Conservation (phyloP, 2,888 invertebrate species). For the Philereme transversata region DNA sequence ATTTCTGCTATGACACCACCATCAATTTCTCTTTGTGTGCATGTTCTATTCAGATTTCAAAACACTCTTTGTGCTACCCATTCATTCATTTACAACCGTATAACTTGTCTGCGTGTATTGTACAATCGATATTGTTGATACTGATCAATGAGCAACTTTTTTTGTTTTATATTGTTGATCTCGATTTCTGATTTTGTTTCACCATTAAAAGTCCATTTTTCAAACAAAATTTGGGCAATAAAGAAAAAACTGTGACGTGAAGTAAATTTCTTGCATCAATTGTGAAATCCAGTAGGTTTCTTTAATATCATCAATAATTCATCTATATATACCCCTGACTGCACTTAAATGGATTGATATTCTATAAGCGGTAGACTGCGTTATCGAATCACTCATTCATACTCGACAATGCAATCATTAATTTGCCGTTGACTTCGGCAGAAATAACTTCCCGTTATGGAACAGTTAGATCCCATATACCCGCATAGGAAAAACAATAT, state of each 20-base stretch:
- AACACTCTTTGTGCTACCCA: neutral
- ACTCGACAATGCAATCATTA: slow-evolving; percentile 34
- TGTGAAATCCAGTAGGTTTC: too few species aligned
- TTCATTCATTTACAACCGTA: slow-evolving; percentile 3
- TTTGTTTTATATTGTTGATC: too few species aligned
- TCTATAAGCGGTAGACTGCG: slow-evolving; percentile 20
- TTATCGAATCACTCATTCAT: slow-evolving; percentile 36
- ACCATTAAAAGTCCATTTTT: too few species aligned
- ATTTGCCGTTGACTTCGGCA: slow-evolving; percentile 27
- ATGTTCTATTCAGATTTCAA: slow-evolving; percentile 8
- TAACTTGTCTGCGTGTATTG: neutral
- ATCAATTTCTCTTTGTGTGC: slow-evolving; percentile 6
- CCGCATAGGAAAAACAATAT: too few species aligned
- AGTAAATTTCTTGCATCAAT: too few species aligned
- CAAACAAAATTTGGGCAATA: too few species aligned
- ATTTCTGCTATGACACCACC: slow-evolving; percentile 4
- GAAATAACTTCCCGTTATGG: slow-evolving; percentile 36
- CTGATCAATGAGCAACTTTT: too few species aligned
- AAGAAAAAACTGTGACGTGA: too few species aligned
- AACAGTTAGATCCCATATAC: slow-evolving; percentile 16
- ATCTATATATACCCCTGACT: slow-evolving; percentile 12
- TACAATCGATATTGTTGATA: neutral
- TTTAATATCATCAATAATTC: slow-evolving; percentile 2
- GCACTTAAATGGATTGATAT: slow-evolving; percentile 24
- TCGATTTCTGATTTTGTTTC: too few species aligned